phyloP scores from a whole-genome alignment of 2,888 invertebrate genomes.

The Zonitis immaculata region DNA sequence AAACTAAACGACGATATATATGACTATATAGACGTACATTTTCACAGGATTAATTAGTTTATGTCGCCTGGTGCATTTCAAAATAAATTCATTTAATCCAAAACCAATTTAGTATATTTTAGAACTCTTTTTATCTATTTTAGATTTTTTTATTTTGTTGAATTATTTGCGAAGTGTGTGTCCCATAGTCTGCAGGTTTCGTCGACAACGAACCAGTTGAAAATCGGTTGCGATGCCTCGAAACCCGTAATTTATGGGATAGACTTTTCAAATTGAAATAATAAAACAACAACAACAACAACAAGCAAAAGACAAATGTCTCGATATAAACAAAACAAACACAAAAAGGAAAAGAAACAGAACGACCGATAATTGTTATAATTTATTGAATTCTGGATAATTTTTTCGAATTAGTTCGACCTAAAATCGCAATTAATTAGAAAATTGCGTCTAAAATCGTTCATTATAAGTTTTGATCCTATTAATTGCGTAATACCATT shows the following conservation, averaged over 20 bases:
- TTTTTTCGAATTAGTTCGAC: not conserved
- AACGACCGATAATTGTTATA: not conserved
- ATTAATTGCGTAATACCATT: not conserved
- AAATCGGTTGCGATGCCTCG: conserved; percentile 75
- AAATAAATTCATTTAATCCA: conserved; percentile 23
- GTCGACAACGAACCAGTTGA: conserved; percentile 89
- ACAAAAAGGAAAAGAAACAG: too few relatives aligned
- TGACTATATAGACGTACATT: not conserved
- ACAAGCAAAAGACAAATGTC: too few relatives aligned
- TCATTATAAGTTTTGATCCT: too few relatives aligned
- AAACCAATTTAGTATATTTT: too few relatives aligned
- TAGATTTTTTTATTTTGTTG: too few relatives aligned
- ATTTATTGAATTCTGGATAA: conserved; percentile 1
- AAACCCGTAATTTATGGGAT: conserved; percentile 80
- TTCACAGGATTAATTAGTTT: conserved; percentile 19
- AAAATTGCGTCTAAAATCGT: too few relatives aligned
- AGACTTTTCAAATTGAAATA: not conserved
- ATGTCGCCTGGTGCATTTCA: conserved; percentile 15
- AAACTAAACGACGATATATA: too few relatives aligned
- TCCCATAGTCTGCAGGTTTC: conserved; percentile 90
- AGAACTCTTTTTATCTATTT: too few relatives aligned
- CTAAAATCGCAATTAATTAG: not conserved
- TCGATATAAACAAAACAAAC: too few relatives aligned
- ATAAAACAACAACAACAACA: too few relatives aligned
- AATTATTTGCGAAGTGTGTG: conserved; percentile 23